These are phyloP conservation scores for Timandra comae DNA, from an alignment of 2,888 invertebrate species.

Conservation along the genomic window DNA sequence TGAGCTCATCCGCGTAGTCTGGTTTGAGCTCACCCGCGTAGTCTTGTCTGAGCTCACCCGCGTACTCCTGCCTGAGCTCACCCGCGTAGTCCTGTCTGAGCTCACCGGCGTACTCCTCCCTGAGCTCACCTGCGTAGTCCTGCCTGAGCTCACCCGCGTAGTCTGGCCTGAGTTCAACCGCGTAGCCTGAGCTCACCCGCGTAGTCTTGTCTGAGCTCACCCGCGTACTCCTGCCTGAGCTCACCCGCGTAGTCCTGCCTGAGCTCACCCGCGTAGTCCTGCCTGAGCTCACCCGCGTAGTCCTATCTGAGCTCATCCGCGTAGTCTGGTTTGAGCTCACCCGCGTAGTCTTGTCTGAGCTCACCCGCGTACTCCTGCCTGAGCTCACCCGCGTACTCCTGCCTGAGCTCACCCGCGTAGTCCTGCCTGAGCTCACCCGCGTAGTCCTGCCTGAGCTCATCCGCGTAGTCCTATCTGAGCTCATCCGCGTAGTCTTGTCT, in stretches of 20 bases:
- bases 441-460: background rate
- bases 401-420: too few relatives aligned
- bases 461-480: background rate
- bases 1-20: too few relatives aligned
- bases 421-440: background rate
- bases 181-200: too few relatives aligned
- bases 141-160: background rate
- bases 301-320: too few relatives aligned
- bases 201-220: background rate
- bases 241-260: background rate
- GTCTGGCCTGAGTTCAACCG: background rate
- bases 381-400: background rate
- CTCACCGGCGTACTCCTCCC: too few relatives aligned
- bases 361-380: background rate
- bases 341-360: background rate
- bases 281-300: too few relatives aligned
- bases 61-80: background rate
- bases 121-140: background rate
- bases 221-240: background rate
- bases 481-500: background rate
- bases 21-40: background rate
- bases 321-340: background rate
- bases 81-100: background rate
- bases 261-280: background rate
- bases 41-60: too few relatives aligned